Percentiles rank a stretch among this genome's conserved stretches.
These are phyloP conservation scores for Silurus glanis DNA, from an alignment of 2,113 vertebrate species.

Conservation along the genomic window DNA sequence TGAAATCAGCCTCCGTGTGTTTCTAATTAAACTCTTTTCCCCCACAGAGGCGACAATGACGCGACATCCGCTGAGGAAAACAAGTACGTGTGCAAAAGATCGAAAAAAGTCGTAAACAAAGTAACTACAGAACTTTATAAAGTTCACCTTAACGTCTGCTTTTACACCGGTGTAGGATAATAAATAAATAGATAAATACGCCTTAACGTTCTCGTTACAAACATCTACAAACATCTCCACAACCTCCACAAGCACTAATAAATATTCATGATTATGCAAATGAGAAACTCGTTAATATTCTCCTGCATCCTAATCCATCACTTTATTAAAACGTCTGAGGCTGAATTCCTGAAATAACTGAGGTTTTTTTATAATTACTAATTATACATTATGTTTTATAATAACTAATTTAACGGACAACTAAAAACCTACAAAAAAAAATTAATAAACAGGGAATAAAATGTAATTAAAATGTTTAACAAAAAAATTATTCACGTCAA, in stretches of 20 bases:
- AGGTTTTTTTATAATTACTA: neutral
- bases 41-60: constrained; percentile 16
- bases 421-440: too few species aligned
- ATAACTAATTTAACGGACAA: too few species aligned
- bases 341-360: neutral
- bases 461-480: neutral
- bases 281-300: neutral
- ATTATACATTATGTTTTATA: too few species aligned
- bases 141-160: neutral
- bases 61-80: constrained; percentile 29
- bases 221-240: neutral
- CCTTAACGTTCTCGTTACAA: neutral
- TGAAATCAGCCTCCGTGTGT: constrained; percentile 47
- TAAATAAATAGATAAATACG: too few species aligned
- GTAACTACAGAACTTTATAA: neutral
- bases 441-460: too few species aligned
- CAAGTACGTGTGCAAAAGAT: constrained; percentile 13
- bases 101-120: neutral
- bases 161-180: neutral
- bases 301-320: constrained; percentile 6
- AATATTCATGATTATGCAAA: constrained; percentile 4
- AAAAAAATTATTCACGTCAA: neutral
- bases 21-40: constrained; percentile 58
- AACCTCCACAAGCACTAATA: neutral
- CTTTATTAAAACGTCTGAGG: neutral